Evolutionary conservation across 2,797 vertebrate genomes (phyloP).

Genomic region (Argya squamiceps): DNA sequence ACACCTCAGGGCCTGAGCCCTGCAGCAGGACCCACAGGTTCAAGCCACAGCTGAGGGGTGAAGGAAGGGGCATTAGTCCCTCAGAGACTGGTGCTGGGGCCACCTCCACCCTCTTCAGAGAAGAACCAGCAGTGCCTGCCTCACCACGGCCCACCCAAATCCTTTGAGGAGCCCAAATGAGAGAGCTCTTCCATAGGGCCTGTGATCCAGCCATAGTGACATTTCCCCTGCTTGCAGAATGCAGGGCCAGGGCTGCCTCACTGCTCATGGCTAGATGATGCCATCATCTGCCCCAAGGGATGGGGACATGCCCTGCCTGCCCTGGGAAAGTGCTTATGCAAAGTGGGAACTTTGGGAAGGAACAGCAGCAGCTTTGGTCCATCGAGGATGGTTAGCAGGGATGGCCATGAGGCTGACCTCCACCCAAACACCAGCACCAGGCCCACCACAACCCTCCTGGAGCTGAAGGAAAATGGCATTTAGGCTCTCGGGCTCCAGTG

Average conservation of each 20-base stretch:
- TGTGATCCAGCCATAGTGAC: accelerated
- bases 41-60: background rate
- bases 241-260: background rate
- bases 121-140: background rate
- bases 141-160: accelerated
- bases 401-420: background rate
- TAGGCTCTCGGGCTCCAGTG: background rate
- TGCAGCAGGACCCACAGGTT: background rate
- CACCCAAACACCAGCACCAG: background rate
- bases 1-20: accelerated
- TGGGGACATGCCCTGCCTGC: background rate
- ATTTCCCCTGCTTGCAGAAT: accelerated
- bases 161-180: background rate
- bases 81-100: background rate
- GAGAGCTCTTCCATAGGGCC: background rate
- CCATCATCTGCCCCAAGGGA: background rate
- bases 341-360: background rate
- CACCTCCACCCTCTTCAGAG: no score
- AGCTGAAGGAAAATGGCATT: background rate
- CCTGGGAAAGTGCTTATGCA: background rate
- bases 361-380: background rate
- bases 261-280: background rate
- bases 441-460: background rate
- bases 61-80: background rate
- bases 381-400: background rate